These are phyloP conservation scores for Onychomys arenicola DNA, from an alignment of 2,797 vertebrate species.

Conservation along the genomic window DNA sequence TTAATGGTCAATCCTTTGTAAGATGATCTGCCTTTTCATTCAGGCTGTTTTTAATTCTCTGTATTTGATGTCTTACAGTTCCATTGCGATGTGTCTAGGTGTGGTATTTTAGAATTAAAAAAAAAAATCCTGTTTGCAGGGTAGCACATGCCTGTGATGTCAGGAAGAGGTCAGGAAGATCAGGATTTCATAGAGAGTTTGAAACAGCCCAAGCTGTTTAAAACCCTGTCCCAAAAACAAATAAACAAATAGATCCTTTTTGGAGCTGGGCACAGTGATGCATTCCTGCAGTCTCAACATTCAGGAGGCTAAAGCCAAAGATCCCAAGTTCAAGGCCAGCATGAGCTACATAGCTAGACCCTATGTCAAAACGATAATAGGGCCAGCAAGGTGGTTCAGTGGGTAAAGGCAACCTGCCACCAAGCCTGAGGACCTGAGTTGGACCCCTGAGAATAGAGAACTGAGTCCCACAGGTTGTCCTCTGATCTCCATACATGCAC, in stretches of 20 bases:
- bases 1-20: conserved; percentile 5
- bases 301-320: background rate
- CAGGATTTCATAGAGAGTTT: background rate
- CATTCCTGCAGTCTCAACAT: background rate
- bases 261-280: background rate
- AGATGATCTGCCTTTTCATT: background rate
- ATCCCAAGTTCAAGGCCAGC: background rate
- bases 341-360: background rate
- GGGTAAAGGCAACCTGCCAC: background rate
- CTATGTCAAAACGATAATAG: background rate
- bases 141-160: background rate
- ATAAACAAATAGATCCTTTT: background rate
- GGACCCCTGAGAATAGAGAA: background rate
- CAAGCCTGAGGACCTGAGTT: background rate
- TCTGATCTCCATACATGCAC: background rate
- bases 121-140: background rate
- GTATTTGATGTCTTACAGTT: background rate
- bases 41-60: background rate
- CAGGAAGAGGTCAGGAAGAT: background rate
- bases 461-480: background rate
- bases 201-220: background rate
- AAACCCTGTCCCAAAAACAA: background rate
- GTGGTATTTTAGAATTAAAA: background rate
- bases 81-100: background rate
- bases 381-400: background rate